phyloP scores from a whole-genome alignment of 37 sponge, comb jelly and placozoan genomes.

The Ianthella basta region DNA sequence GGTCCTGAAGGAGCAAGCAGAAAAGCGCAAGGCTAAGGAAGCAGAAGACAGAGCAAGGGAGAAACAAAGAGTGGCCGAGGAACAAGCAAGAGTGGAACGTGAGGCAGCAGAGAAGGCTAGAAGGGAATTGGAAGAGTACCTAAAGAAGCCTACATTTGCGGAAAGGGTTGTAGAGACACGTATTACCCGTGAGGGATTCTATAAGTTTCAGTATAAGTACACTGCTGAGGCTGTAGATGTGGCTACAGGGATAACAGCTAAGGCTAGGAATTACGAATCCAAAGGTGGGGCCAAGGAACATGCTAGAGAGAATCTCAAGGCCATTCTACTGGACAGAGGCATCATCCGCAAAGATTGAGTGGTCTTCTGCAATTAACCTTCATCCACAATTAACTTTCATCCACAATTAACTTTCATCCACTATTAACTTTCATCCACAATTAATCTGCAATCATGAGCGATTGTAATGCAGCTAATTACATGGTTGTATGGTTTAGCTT shows the following conservation, averaged over 20 bases:
- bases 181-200: not conserved
- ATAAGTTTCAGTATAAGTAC: not conserved
- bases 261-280: slow-evolving; percentile 13
- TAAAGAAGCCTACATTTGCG: slow-evolving; percentile 4
- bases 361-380: no score
- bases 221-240: slow-evolving; percentile 6
- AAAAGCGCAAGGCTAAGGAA: not conserved
- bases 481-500: no score
- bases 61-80: not conserved
- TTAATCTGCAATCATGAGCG: no score
- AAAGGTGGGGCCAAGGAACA: slow-evolving; percentile 19
- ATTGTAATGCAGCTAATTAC: no score
- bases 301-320: slow-evolving; percentile 7
- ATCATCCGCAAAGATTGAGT: slow-evolving; percentile 20
- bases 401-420: no score
- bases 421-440: no score
- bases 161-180: not conserved
- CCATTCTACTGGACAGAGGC: slow-evolving; percentile 13
- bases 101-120: not conserved
- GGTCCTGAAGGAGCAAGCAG: not conserved
- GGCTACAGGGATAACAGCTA: slow-evolving; percentile 9
- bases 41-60: not conserved
- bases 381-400: no score
- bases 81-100: not conserved
- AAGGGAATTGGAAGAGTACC: slow-evolving; percentile 19